Base-by-base conservation (phyloP, 2,888 invertebrate genomes). In the Mongoloraphidia duomilia region DNA sequence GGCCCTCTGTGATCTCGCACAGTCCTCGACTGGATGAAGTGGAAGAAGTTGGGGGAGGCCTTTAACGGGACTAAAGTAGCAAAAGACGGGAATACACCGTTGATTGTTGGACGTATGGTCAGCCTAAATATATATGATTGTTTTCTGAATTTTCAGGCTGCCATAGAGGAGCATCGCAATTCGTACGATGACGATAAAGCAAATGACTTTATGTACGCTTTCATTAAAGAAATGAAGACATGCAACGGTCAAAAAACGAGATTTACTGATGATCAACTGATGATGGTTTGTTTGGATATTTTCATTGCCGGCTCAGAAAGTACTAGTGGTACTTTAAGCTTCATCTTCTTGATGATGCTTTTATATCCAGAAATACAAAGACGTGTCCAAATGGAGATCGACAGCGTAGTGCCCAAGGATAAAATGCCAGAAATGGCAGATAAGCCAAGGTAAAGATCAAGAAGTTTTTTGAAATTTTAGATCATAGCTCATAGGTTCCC, bases 221-320 rank as follows among this genome's bases (percentile, higher is more conserved):
- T 75, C 55, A 66, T 82, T 8, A 68, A 69, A 26, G 77, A 81
- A 66, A 79, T 81, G 75, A 63, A 68, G 41, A 57, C 61, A 12
- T 57, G 57, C 11, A 61, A 66, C 42, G 59, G 56, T 5, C 52
- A 60, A 17, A 53, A 59, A 4, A 57, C 61, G 6, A 63, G 63
- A 41, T 75, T 73, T 53, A 71, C 71, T 52, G 80, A 79, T 50
- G 75, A 77, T 6, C 80, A 82, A 58, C 60, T 83, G 46, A 65
- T 77, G 5, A 74, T 81, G 72, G 71, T 79, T 5, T 75, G 81
- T 55, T 59, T 81, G 49, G 84, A 84, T 61, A 68, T 83, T 42
- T 80, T 83, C 56, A 74, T 83, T 57, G 82, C 79, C 6, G 82
- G 82, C 2, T 71, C 75, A 0, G 73, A 74, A 55, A 82, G 81